Evolutionary conservation across 2,797 vertebrate genomes (phyloP).

Genomic region (Jordanella pulchra): DNA sequence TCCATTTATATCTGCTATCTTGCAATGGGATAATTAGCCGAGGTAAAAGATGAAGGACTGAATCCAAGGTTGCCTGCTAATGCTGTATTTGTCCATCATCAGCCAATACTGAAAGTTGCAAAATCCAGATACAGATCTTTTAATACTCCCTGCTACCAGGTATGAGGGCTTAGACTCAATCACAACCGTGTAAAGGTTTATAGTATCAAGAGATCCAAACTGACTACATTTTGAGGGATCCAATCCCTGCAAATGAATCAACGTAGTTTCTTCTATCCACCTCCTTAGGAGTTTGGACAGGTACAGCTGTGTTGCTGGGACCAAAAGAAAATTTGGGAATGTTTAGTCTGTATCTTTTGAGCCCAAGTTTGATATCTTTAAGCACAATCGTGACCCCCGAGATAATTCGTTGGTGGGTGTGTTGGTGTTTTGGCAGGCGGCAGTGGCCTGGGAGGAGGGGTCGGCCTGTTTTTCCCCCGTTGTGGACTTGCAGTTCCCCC

Average conservation of each 20-base stretch:
- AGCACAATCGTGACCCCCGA: conserved; percentile 70
- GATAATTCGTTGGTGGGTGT: conserved; percentile 63
- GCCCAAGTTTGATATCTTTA: conserved; percentile 12
- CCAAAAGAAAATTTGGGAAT: conserved; percentile 11
- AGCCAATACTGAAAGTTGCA: conserved; percentile 9
- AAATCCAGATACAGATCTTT: conserved; percentile 12
- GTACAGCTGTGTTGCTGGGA: conserved; percentile 3
- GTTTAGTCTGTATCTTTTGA: conserved; percentile 14
- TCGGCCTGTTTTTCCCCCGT: conserved; percentile 55
- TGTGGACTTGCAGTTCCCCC: conserved; percentile 66
- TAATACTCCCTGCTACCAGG: neutral
- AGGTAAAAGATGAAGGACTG: conserved; percentile 21
- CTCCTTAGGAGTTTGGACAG: conserved; percentile 20
- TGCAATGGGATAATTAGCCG: conserved; percentile 24
- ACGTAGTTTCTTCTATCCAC: conserved; percentile 21
- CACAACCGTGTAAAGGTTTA: conserved; percentile 1
- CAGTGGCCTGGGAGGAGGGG: conserved; percentile 69
- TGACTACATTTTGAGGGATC: conserved; percentile 5
- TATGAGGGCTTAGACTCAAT: neutral
- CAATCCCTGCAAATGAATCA: conserved; percentile 25
- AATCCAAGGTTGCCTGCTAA: neutral
- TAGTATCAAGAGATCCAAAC: conserved; percentile 23
- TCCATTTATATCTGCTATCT: conserved; percentile 9
- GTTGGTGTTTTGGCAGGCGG: conserved; percentile 66
- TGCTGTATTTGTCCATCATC: conserved; percentile 22